Evolutionary conservation across 2,888 invertebrate species (phyloP).

Genomic region (Drosophila merina): DNA sequence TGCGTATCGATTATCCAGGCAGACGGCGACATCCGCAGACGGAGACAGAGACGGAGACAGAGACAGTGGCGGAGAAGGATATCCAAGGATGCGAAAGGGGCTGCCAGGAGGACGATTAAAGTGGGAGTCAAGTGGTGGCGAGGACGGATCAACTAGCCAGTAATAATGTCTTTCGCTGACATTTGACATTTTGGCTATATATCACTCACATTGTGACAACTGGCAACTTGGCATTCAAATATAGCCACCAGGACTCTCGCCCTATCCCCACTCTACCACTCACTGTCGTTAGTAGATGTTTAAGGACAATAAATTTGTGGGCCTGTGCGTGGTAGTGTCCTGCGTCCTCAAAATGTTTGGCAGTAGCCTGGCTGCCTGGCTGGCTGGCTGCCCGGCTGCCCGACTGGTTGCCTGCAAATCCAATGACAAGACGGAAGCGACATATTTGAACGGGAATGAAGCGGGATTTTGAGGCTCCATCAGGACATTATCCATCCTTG

Average conservation of each 20-base stretch:
- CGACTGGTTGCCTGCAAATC: constrained; percentile 31
- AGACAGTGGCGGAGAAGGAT: constrained; percentile 43
- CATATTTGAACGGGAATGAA: constrained; percentile 59
- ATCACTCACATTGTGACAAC: constrained; percentile 79
- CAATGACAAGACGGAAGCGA: constrained; percentile 58
- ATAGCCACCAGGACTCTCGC: constrained; percentile 46
- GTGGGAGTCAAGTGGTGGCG: constrained; percentile 7
- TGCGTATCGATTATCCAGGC: constrained; percentile 72
- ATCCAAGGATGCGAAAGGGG: constrained; percentile 1
- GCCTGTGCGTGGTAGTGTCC: constrained; percentile 19
- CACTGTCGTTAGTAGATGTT: constrained; percentile 49
- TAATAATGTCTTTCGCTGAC: constrained; percentile 79
- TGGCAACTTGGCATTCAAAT: constrained; percentile 78
- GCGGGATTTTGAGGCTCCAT: constrained; percentile 34
- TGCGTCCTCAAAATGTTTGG: constrained; percentile 55
- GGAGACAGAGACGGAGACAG: constrained; percentile 50
- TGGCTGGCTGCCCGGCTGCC: background rate
- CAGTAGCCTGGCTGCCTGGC: constrained; percentile 44
- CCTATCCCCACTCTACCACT: constrained; percentile 25
- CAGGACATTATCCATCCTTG: constrained; percentile 63
- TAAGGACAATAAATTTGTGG: constrained; percentile 69
- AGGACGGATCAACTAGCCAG: constrained; percentile 70
- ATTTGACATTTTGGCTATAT: constrained; percentile 81
- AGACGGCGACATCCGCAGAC: constrained; percentile 68
- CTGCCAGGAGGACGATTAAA: background rate